Conservation (phyloP, 2,797 vertebrate genomes). For the Scyliorhinus canicula region DNA sequence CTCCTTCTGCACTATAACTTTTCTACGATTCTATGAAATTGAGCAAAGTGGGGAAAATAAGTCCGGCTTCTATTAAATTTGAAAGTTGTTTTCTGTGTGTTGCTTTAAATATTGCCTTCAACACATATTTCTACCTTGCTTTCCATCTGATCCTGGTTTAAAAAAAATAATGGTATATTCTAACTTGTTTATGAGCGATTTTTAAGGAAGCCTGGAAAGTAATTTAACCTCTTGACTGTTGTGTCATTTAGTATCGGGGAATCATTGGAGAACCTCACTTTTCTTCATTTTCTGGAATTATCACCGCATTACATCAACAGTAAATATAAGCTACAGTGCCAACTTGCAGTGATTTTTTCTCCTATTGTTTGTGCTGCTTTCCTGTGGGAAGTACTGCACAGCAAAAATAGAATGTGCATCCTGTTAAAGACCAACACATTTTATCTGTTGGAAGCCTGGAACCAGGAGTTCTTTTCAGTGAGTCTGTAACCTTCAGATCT, state of each 20-base stretch:
- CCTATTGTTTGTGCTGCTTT: neutral
- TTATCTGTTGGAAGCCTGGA: neutral
- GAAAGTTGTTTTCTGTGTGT: neutral
- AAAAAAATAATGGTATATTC: neutral
- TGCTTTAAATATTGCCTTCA: neutral
- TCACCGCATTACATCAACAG: neutral
- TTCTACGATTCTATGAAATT: too few species aligned
- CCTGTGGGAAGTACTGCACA: neutral
- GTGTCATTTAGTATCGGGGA: neutral
- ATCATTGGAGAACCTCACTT: neutral
- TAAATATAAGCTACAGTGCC: neutral
- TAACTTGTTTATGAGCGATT: neutral
- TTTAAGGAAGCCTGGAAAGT: constrained; percentile 7
- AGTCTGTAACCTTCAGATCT: neutral
- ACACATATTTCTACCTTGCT: neutral
- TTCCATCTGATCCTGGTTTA: neutral
- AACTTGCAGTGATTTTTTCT: neutral
- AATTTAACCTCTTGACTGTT: neutral
- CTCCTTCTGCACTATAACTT: too few species aligned
- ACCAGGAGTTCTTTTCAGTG: neutral
- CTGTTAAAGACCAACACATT: neutral
- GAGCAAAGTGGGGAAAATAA: neutral
- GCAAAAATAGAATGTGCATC: neutral
- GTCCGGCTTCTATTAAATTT: neutral
- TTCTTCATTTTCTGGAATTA: neutral